phyloP scores from a whole-genome alignment of 2,113 vertebrate species.

The Sebastes schlegelii region DNA sequence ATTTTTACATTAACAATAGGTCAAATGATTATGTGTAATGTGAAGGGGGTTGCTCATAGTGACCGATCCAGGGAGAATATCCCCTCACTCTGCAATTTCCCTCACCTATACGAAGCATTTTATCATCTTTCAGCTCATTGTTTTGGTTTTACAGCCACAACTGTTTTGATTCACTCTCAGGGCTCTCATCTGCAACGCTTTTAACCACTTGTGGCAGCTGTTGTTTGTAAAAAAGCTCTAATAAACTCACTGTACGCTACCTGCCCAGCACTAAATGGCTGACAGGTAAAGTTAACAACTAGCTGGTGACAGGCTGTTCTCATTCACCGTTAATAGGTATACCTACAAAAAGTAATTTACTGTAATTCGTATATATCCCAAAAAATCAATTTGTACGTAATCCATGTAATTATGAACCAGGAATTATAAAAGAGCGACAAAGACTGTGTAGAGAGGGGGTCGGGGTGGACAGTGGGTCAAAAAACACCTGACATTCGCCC shows the following conservation, averaged over 20 bases:
- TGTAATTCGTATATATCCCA: too few species aligned
- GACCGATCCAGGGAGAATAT: neutral
- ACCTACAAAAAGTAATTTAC: too few species aligned
- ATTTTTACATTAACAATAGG: neutral
- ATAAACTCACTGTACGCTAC: neutral
- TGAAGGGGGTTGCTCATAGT: neutral
- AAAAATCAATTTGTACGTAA: too few species aligned
- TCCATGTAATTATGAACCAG: too few species aligned
- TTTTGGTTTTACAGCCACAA: neutral
- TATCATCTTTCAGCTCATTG: slow-evolving; percentile 1
- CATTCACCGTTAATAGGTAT: too few species aligned
- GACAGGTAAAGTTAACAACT: neutral
- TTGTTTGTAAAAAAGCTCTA: neutral
- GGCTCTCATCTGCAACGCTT: neutral
- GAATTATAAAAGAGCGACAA: too few species aligned
- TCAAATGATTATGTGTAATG: neutral
- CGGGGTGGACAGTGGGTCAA: too few species aligned
- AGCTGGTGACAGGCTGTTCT: neutral
- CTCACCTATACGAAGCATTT: neutral
- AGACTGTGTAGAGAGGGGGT: too few species aligned
- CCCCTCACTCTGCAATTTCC: neutral
- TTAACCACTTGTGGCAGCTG: neutral
- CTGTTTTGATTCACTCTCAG: neutral
- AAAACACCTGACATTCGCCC: too few species aligned
- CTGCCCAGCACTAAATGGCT: neutral